phyloP scores from a whole-genome alignment of 1,140 invertebrate genomes.

The Pomacea maculata region DNA sequence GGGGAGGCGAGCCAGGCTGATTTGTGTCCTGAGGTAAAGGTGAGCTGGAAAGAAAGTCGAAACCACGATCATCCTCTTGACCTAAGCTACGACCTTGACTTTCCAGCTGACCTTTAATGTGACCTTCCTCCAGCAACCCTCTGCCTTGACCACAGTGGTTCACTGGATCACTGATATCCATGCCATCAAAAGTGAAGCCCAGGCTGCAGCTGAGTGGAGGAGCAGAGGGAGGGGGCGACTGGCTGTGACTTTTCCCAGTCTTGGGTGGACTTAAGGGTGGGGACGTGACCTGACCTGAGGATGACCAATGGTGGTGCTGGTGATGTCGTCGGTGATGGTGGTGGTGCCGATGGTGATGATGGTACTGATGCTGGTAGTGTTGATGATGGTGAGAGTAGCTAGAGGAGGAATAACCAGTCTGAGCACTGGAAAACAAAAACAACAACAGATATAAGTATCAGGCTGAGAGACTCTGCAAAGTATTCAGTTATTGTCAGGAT shows the following conservation, averaged over 20 bases:
- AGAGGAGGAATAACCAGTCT: conserved; percentile 24
- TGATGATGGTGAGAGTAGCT: conserved; percentile 19
- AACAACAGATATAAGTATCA: conserved; percentile 11
- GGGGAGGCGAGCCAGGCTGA: conserved; percentile 8
- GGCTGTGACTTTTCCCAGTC: background rate
- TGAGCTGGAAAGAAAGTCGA: conserved; percentile 16
- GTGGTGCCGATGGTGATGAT: conserved; percentile 15
- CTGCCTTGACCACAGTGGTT: too few species aligned
- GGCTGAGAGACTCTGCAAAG: background rate
- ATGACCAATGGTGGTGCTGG: conserved; percentile 14
- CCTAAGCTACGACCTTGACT: background rate
- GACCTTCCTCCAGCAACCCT: background rate
- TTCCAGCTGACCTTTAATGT: background rate
- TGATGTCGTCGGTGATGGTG: conserved; percentile 13
- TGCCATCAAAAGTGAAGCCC: conserved; percentile 13
- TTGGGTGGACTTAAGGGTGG: background rate
- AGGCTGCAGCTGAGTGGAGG: background rate
- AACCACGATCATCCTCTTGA: background rate
- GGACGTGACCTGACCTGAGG: conserved; percentile 8
- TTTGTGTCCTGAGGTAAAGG: background rate
- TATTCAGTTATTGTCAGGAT: too few species aligned
- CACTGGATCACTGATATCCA: background rate
- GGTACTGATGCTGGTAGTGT: conserved; percentile 16
- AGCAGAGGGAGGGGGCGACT: conserved; percentile 6
- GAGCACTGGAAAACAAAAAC: conserved; percentile 32